phyloP scores from a whole-genome alignment of 2,888 invertebrate genomes.

The Parnassius apollo region DNA sequence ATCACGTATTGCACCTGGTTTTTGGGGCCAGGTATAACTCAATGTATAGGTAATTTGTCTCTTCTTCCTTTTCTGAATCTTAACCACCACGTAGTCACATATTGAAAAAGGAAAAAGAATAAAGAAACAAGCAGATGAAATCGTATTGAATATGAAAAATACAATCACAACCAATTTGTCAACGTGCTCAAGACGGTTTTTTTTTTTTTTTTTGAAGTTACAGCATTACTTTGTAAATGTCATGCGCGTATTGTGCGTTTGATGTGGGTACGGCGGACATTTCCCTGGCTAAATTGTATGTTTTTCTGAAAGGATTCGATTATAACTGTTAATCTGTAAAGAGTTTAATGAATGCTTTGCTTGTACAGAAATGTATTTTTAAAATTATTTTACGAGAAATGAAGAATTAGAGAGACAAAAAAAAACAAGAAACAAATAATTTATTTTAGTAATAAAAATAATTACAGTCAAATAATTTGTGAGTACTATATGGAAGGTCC shows the following conservation, averaged over 20 bases:
- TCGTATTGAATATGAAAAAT: slow-evolving; percentile 32
- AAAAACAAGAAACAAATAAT: too few relatives aligned
- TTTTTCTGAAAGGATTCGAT: slow-evolving; percentile 59
- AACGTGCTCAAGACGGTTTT: slow-evolving; percentile 54
- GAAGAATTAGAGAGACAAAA: too few relatives aligned
- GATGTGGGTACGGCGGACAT: slow-evolving; percentile 67
- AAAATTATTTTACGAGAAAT: neutral
- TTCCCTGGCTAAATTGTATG: slow-evolving; percentile 53
- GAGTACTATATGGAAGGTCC: too few relatives aligned
- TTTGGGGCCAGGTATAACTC: too few relatives aligned
- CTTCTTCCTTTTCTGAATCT: too few relatives aligned
- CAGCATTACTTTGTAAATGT: slow-evolving; percentile 52
- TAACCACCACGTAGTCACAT: too few relatives aligned
- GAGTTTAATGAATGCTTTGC: slow-evolving; percentile 29
- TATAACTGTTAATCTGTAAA: slow-evolving; percentile 23
- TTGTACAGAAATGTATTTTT: slow-evolving; percentile 11
- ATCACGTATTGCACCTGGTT: too few relatives aligned
- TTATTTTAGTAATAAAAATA: too few relatives aligned
- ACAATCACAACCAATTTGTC: slow-evolving; percentile 60
- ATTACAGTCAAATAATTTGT: too few relatives aligned
- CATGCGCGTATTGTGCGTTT: slow-evolving; percentile 58
- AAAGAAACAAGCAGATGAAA: neutral
- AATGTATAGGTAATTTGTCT: too few relatives aligned
- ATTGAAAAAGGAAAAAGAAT: too few relatives aligned
- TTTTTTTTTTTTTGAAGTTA: slow-evolving; percentile 51